A percentile compares a stretch with the other conserved stretches of the same genome.
Evolutionary conservation across 2,888 invertebrate genomes (phyloP).

Genomic region (Colletes collaris): DNA sequence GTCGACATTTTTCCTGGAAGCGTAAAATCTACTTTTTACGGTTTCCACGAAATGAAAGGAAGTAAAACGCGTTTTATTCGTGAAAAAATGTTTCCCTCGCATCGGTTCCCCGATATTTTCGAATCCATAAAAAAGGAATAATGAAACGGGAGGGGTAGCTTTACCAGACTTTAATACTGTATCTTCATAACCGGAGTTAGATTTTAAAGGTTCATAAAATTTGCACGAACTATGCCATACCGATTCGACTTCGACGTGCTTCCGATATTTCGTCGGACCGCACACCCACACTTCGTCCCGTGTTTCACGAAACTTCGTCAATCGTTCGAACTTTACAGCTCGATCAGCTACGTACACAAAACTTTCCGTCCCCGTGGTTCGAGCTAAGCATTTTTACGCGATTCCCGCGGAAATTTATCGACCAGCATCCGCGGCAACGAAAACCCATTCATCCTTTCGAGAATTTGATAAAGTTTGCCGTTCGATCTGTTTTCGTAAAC

Average conservation of each 20-base stretch:
- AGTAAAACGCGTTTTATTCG: constrained; percentile 13
- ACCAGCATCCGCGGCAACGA: neutral
- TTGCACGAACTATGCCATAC: neutral
- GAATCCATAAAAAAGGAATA: neutral
- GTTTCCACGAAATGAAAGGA: neutral
- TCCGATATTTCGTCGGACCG: neutral
- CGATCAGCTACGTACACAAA: constrained; percentile 5
- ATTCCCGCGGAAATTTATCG: constrained; percentile 32
- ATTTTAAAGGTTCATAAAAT: neutral
- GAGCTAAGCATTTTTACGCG: constrained; percentile 15
- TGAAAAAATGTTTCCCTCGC: neutral
- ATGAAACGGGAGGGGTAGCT: neutral
- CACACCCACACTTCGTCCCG: neutral
- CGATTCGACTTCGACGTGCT: neutral
- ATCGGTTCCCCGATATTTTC: neutral
- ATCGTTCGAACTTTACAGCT: constrained; percentile 31
- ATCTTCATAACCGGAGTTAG: neutral
- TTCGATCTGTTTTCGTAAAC: constrained; percentile 45
- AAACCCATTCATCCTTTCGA: constrained; percentile 3
- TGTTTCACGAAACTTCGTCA: neutral
- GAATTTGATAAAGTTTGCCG: constrained; percentile 38
- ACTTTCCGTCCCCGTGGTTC: constrained; percentile 14
- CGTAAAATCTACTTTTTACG: constrained; percentile 23
- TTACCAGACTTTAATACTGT: neutral
- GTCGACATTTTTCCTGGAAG: constrained; percentile 4